Percentiles rank a stretch among this genome's conserved stretches.
Evolutionary conservation across 2,797 vertebrate species (phyloP).

Genomic region (Hoplostethus mediterraneus): DNA sequence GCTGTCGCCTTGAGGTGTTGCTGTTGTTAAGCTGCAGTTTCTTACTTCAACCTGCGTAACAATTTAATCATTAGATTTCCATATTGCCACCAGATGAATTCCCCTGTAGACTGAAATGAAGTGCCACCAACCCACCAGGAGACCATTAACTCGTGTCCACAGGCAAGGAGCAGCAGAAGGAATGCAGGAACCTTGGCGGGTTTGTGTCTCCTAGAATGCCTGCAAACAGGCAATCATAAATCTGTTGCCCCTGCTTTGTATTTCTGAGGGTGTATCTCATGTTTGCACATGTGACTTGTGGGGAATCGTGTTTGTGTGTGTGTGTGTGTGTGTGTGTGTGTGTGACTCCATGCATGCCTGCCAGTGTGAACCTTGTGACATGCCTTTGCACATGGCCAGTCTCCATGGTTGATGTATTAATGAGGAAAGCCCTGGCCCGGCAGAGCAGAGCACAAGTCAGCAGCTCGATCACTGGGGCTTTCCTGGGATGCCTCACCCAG

Average conservation of each 20-base stretch:
- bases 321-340: not conserved
- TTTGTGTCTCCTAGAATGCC: not conserved
- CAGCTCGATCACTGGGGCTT: constrained; percentile 82
- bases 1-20: no score
- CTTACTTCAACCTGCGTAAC: not conserved
- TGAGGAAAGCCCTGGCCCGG: constrained; percentile 71
- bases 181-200: not conserved
- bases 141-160: not conserved
- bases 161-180: not conserved
- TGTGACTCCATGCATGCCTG: not conserved
- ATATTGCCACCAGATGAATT: not conserved
- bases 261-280: not conserved
- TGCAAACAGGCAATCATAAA: not conserved
- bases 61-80: not conserved
- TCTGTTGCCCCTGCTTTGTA: not conserved
- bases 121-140: not conserved
- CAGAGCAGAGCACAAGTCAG: not conserved
- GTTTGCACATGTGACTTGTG: not conserved
- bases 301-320: not conserved
- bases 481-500: constrained; percentile 83
- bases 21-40: not conserved
- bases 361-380: not conserved
- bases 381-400: constrained; percentile 79
- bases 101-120: not conserved
- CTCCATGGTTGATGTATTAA: constrained; percentile 73